Evolutionary conservation across 2,797 vertebrate species (phyloP), one percentile per base, ranked within the genome.

Genomic region (Darevskia nairensis): DNA sequence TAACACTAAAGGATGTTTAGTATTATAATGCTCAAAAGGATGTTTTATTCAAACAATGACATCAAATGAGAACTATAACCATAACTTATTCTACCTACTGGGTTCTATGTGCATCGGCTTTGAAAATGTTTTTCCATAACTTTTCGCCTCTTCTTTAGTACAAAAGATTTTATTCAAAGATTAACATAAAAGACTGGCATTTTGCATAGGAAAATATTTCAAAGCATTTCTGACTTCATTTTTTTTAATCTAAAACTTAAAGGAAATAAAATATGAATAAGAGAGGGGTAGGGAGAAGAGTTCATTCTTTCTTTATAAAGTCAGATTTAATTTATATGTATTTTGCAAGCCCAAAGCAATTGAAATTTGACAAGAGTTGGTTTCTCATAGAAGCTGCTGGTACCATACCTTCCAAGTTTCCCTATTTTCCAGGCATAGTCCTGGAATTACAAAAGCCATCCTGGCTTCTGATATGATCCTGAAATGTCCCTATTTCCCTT

Each of bases 1-100:
- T 4, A 69, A 79, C 29, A 44, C 46, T n/a, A 80, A 32, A 80
- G 55, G 19, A 32, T 50, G 46, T 50, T 50, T 13, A 50, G 46
- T 50, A 82, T 29, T 84, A 50, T 3, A 69, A 79, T 46, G 32
- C 29, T n/a, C 82, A 83, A 85, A 81, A 82, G 76, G 78, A 89
- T n/a, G 25, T 9, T 89, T 75, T 39, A 84, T 35, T 29, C n/a
- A 41, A 80, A 50, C 64, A 32, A 71, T 21, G n/a, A 1, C 3
- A 27, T 74, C 46, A 29, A 32, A 80, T 66, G 71, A 72, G 61
- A 72, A 72, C 3, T 50, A 27, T 61, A 72, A 72, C 3, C 35
- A 27, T 61, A 72, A 80, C 46, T 61, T 80, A 32, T 89, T 80
- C 29, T 46, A 50, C 68, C 50, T 85, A 9, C n/a, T 35, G n/a